These are phyloP conservation scores for Phania funesta DNA, from an alignment of 2,888 invertebrate species.

Conservation along the genomic window DNA sequence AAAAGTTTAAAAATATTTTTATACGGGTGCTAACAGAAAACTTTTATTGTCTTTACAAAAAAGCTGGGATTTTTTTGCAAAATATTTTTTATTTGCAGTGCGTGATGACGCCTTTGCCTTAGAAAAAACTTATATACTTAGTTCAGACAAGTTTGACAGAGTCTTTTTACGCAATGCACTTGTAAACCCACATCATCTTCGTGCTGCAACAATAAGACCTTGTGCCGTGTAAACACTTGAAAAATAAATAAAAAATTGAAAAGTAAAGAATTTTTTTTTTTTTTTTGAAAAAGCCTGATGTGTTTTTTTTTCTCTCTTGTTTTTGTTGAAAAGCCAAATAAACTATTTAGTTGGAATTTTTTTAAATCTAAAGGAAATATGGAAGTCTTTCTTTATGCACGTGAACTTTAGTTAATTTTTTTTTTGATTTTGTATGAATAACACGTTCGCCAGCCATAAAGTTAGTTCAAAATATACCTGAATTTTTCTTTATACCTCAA, in stretches of 20 bases:
- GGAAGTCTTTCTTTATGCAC: neutral
- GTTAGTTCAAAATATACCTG: slow-evolving; percentile 38
- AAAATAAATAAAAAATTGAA: slow-evolving; percentile 13
- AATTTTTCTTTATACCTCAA: slow-evolving; percentile 54
- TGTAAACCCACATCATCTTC: slow-evolving; percentile 37
- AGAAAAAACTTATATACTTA: slow-evolving; percentile 13
- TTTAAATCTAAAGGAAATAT: slow-evolving; percentile 5
- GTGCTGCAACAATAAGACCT: neutral
- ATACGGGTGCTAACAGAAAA: slow-evolving; percentile 31
- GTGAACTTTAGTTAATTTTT: slow-evolving; percentile 1
- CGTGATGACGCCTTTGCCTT: neutral
- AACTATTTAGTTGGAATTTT: too few relatives aligned
- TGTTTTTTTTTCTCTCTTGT: neutral
- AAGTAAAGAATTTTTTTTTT: slow-evolving; percentile 9
- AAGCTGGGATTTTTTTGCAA: neutral
- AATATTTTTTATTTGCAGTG: neutral
- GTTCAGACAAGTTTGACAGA: slow-evolving; percentile 43
- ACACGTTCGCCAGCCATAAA: slow-evolving; percentile 63
- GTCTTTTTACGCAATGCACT: slow-evolving; percentile 34
- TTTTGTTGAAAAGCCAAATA: too few relatives aligned
- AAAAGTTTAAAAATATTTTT: slow-evolving; percentile 10
- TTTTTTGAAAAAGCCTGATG: neutral
- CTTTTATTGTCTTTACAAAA: neutral
- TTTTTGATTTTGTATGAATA: slow-evolving; percentile 31
- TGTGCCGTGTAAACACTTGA: slow-evolving; percentile 42